Conservation (phyloP, 2,113 vertebrate genomes). For the Tragelaphus imberbis region DNA sequence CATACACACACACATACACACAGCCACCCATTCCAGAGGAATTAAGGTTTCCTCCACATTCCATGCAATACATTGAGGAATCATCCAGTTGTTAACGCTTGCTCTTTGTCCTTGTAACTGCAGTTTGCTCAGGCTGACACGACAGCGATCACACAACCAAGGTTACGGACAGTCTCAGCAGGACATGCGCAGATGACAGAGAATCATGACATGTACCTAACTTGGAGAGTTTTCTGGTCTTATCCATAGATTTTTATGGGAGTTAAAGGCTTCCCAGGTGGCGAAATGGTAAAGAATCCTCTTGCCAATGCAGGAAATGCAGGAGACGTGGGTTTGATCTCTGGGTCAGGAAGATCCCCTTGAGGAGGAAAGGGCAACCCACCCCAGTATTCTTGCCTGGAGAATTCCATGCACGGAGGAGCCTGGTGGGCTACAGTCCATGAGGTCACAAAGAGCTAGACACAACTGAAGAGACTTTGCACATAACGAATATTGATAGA, state of each 20-base stretch:
- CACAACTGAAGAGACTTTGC: background rate
- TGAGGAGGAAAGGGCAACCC: background rate
- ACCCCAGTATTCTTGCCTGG: background rate
- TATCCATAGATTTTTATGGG: background rate
- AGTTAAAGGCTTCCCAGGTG: background rate
- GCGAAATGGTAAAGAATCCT: background rate
- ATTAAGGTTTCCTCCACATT: background rate
- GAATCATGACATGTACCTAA: too few species aligned
- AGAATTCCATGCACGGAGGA: background rate
- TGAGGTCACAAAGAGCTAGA: background rate
- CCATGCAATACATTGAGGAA: background rate
- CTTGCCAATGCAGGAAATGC: background rate
- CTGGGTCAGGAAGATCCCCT: background rate
- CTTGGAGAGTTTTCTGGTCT: background rate
- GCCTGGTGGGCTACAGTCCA: background rate
- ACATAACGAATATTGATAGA: background rate
- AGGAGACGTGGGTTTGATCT: background rate
- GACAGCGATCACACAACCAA: background rate
- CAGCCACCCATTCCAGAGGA: background rate
- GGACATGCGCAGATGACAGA: rapidly evolving
- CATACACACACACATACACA: background rate
- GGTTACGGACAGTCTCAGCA: background rate
- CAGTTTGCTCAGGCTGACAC: background rate
- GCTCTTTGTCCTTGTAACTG: background rate
- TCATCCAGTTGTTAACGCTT: background rate